Base-by-base conservation (phyloP, 2,113 vertebrate species). In the Python bivittatus region DNA sequence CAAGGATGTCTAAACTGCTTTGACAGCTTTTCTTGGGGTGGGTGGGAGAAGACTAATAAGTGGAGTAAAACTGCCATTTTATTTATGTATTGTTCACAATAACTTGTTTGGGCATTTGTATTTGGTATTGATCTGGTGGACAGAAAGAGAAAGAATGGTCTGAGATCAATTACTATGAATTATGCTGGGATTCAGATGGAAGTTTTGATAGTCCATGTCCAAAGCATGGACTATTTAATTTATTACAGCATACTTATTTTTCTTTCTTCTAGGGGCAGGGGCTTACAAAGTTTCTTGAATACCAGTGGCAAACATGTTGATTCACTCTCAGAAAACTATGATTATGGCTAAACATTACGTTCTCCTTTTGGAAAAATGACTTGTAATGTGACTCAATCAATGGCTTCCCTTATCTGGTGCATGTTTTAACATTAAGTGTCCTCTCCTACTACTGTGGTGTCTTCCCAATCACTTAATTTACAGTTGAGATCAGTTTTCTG, bases 341-440 rank as follows among this genome's bases (percentile, higher is more conserved):
- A 15, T 17, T 60, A 60, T 61, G 60, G 64, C 29, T n/a, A 72
- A 72, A 72, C 0, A 83, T 83, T 48, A 48, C 2, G 42, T 79
- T 68, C 68, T 52, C 0, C 89, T 0, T 87, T 61, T 48, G 20
- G 92, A 91, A 11, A 91, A 93, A 90, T 6, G 23, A 11, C 29
- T 53, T 23, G 29, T 12, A 22, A 12, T 60, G 29, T 9, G 54
- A 61, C 52, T 38, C 48, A 48, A 6, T 25, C 92, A 33, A 61
- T 44, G 7, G 48, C 1, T 1, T 87, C 29, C 15, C 27, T 93
- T 90, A 53, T 13, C 7, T 3, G 56, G 79, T 0, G 0, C 12
- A 6, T 52, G 3, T 1, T 58, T 93, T 0, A 1, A 1, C 64
- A 10, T 27, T 13, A 60, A 38, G 27, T 23, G 12, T 6, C 86